phyloP scores from a whole-genome alignment of 2,888 invertebrate species.

The Trichopria drosophilae region DNA sequence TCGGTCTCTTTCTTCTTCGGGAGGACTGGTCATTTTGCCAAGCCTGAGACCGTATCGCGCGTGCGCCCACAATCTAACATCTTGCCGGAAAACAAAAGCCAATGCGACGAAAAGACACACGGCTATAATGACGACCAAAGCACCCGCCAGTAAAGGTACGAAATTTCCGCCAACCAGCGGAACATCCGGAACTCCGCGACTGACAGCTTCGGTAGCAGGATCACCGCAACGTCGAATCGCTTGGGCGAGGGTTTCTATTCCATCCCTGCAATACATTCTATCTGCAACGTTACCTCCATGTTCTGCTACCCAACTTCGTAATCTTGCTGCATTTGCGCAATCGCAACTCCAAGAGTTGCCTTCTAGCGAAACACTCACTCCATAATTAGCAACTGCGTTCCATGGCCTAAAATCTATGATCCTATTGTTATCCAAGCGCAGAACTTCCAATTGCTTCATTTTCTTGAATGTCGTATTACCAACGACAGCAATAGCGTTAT shows the following conservation, averaged over 20 bases:
- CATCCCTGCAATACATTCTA: slow-evolving; percentile 71
- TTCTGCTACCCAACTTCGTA: slow-evolving; percentile 72
- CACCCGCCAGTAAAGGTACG: slow-evolving; percentile 74
- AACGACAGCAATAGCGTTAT: slow-evolving; percentile 74
- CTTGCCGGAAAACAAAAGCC: slow-evolving; percentile 74
- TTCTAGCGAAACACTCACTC: slow-evolving; percentile 71
- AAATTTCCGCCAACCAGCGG: slow-evolving; percentile 72
- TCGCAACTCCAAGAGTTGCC: slow-evolving; percentile 85
- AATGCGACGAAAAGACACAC: slow-evolving; percentile 71
- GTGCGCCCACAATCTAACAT: slow-evolving; percentile 78
- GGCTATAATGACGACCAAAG: slow-evolving; percentile 70
- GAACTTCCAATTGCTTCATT: slow-evolving; percentile 71
- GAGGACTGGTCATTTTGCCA: slow-evolving; percentile 50
- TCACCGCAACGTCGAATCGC: slow-evolving; percentile 67
- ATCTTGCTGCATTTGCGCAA: slow-evolving; percentile 70
- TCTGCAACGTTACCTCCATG: slow-evolving; percentile 70
- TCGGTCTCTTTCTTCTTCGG: slow-evolving; percentile 63
- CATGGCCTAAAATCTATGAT: slow-evolving; percentile 77
- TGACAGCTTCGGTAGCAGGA: slow-evolving; percentile 70
- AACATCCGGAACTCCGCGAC: slow-evolving; percentile 65
- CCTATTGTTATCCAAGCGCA: slow-evolving; percentile 77
- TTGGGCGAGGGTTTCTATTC: slow-evolving; percentile 61
- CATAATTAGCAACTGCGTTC: slow-evolving; percentile 61
- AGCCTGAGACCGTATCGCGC: slow-evolving; percentile 76
- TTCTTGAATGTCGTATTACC: slow-evolving; percentile 77